Conservation (phyloP, 2,113 vertebrate genomes). For the Sakesphorus luctuosus region DNA sequence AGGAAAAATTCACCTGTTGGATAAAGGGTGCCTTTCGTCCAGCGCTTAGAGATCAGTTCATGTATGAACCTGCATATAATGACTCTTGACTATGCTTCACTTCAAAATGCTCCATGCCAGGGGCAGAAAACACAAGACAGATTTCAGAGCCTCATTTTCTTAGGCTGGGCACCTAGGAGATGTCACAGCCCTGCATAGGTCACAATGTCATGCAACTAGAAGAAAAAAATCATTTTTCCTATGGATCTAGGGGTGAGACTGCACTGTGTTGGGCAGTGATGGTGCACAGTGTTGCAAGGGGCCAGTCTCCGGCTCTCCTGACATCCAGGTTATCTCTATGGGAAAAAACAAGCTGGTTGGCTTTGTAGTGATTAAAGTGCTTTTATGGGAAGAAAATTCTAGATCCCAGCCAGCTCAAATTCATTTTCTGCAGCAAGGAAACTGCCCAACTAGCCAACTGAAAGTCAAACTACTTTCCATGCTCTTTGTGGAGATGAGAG, state of each 20-base stretch:
- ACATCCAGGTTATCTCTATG: not conserved
- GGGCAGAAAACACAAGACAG: not conserved
- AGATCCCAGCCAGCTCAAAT: not conserved
- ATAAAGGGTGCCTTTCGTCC: not conserved
- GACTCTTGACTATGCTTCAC: not conserved
- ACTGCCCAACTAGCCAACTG: not conserved
- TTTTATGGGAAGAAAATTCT: not conserved
- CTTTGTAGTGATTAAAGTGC: fast-evolving
- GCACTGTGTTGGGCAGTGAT: not conserved
- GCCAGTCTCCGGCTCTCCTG: not conserved
- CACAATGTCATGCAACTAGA: not conserved
- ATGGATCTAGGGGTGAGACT: not conserved
- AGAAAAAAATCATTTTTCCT: not conserved
- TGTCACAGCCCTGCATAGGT: not conserved
- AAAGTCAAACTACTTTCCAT: not conserved
- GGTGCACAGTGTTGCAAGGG: not conserved
- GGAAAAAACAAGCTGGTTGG: not conserved
- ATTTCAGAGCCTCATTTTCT: not conserved
- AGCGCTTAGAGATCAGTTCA: not conserved
- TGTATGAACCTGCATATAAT: not conserved
- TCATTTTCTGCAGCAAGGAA: not conserved
- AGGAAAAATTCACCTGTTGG: not conserved
- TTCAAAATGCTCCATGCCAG: not conserved
- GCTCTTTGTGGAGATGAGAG: not conserved
- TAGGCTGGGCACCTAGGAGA: not conserved